phyloP scores from a whole-genome alignment of 2,113 vertebrate genomes.

The Cyanoderma ruficeps region DNA sequence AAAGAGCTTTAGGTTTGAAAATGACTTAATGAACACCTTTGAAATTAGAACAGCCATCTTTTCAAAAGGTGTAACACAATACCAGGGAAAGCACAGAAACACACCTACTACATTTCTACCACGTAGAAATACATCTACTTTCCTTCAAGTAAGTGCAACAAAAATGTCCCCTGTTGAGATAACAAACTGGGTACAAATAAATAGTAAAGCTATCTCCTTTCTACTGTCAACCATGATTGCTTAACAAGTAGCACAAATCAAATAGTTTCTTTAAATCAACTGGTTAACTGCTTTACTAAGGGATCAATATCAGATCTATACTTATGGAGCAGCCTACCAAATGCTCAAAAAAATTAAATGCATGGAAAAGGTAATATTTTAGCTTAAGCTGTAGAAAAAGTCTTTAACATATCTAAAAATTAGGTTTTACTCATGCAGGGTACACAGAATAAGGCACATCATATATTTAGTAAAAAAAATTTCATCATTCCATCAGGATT shows the following conservation, averaged over 20 bases:
- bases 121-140: background rate
- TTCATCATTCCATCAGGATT: background rate
- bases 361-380: background rate
- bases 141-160: background rate
- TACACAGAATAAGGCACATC: background rate
- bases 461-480: background rate
- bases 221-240: background rate
- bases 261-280: background rate
- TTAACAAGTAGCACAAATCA: background rate
- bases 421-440: background rate
- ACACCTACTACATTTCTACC: background rate
- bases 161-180: background rate
- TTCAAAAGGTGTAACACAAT: background rate
- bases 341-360: background rate
- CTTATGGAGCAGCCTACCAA: background rate
- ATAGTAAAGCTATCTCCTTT: background rate
- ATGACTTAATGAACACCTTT: background rate
- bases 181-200: background rate
- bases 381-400: background rate
- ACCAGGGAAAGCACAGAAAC: background rate
- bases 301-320: background rate
- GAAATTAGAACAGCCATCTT: background rate
- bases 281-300: background rate
- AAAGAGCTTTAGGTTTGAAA: background rate
- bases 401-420: background rate